These are phyloP conservation scores for Xiphophorus hellerii DNA, from an alignment of 2,113 vertebrate species.

Conservation along the genomic window DNA sequence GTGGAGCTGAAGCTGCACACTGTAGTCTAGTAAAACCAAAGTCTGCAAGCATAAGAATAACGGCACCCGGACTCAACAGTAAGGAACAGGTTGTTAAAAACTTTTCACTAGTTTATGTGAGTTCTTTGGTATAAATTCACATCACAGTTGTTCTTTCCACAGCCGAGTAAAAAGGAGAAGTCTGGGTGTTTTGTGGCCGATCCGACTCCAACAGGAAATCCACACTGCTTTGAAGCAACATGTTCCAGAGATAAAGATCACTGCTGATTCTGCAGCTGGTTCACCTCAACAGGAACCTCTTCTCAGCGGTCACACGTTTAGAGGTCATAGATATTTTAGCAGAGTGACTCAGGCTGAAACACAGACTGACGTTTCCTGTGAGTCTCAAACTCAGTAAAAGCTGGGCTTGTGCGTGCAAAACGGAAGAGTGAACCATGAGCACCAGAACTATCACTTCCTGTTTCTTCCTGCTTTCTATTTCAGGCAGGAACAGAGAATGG, in stretches of 20 bases:
- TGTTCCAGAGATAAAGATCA: not conserved
- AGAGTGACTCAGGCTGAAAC: conserved; percentile 30
- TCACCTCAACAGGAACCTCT: conserved; percentile 23
- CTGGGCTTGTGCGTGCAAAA: not conserved
- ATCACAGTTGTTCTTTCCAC: too few relatives aligned
- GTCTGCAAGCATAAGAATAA: too few relatives aligned
- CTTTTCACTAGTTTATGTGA: too few relatives aligned
- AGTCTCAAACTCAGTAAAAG: conserved; percentile 8
- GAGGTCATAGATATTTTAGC: not conserved
- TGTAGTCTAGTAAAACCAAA: too few relatives aligned
- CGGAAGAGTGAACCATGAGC: conserved; percentile 36
- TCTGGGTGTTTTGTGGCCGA: too few relatives aligned
- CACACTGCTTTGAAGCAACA: not conserved
- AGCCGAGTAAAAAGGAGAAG: too few relatives aligned
- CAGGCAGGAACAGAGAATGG: conserved; percentile 2
- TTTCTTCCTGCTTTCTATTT: conserved; percentile 13
- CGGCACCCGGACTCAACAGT: too few relatives aligned
- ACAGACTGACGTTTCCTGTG: conserved; percentile 37
- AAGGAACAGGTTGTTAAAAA: too few relatives aligned
- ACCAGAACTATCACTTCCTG: conserved; percentile 52
- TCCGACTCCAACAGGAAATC: not conserved
- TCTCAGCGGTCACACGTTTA: conserved; percentile 14
- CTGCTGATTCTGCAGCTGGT: not conserved
- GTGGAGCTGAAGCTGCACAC: too few relatives aligned
- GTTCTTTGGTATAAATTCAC: too few relatives aligned